phyloP scores from a whole-genome alignment of 2,888 invertebrate genomes.

The Machimus rusticus region DNA sequence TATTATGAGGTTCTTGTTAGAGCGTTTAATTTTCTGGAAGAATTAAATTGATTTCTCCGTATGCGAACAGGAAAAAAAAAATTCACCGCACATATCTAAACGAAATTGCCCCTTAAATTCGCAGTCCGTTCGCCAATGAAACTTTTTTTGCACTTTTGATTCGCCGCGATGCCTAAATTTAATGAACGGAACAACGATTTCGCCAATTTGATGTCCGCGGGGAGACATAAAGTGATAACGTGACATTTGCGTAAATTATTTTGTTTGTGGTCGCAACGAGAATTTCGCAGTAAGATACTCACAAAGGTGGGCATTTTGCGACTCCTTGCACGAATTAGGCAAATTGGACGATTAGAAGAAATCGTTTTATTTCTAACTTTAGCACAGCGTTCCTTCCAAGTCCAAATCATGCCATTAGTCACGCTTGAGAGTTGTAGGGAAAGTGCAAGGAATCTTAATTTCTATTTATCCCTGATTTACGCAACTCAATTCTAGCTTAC shows the following conservation, averaged over 20 bases:
- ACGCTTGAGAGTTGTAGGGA: background rate
- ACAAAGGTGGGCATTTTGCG: background rate
- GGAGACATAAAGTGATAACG: slow-evolving; percentile 49
- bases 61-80: background rate
- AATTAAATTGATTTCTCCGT: slow-evolving; percentile 44
- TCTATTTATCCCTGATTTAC: slow-evolving; percentile 25
- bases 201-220: slow-evolving; percentile 41
- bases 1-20: slow-evolving; percentile 42
- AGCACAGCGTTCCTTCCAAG: background rate
- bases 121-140: background rate
- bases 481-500: background rate
- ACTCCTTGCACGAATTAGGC: slow-evolving; percentile 1
- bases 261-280: background rate
- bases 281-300: background rate
- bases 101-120: background rate
- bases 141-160: slow-evolving; percentile 2
- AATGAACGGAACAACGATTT: slow-evolving; percentile 14
- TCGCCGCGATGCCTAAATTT: background rate
- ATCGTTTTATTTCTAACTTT: background rate
- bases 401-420: slow-evolving; percentile 7
- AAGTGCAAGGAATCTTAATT: slow-evolving; percentile 38
- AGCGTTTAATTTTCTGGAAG: slow-evolving; percentile 44
- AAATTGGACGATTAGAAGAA: background rate
- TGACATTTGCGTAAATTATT: slow-evolving; percentile 47
- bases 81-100: background rate